Evolutionary conservation across 1,140 invertebrate genomes (phyloP), one percentile per base, ranked within the genome.

Genomic region (Alviniconcha marisindica): DNA sequence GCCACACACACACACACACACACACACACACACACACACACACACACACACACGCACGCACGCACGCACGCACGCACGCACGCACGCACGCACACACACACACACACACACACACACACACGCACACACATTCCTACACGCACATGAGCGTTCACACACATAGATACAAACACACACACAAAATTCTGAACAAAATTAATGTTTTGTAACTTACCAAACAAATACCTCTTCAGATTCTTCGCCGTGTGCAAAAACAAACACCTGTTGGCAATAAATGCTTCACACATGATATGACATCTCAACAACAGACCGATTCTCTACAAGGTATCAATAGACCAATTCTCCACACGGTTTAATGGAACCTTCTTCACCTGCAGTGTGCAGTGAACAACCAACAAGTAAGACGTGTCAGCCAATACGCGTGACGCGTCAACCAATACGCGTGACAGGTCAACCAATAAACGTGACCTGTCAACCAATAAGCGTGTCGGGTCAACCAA

Each of bases 91-190:
- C 66, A 71, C 66, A 71, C 66, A 71, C 66, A 38, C 66, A 71
- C 66, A 36, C 66, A 71, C 66, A 36, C 66, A 71, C 66, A 71
- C 66, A 71, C 66, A 71, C 66, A 71, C 66, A 71, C 66, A 71
- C 66, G 36, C 66, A 71, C 66, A 71, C 66, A 71, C 66, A 71
- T 31, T 33, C 66, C 15, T 31, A 71, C 66, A 71, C 66, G 36
- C 66, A 71, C 66, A 71, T n/a, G 36, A 7, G n/a, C 33, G 33
- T 38, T 36, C 66, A 36, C 66, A 36, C 28, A 71, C 33, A 71
- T 31, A 31, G 2, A 71, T 5, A 36, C 66, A 71, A 7, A 36
- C 33, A 14, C 31, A 71, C 10, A 36, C 28, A 38, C 10, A 40
- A 33, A 71, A 7, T n/a, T n/a, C n/a, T n/a, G n/a, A n/a, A n/a